Base-by-base conservation (phyloP, 2,888 invertebrate genomes). In the Horisme vitalbata region DNA sequence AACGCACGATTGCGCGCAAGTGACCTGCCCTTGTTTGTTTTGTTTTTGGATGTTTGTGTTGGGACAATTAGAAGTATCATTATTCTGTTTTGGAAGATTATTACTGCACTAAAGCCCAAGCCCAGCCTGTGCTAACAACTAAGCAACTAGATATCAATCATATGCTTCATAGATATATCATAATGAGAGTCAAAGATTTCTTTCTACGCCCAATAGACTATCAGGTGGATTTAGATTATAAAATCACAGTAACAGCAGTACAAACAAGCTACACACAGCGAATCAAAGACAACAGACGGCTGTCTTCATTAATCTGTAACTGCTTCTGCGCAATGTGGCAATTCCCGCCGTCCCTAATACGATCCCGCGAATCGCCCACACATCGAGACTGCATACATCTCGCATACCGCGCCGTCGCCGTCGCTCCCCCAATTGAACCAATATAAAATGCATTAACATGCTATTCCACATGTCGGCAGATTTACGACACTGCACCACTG, bases 391-490 rank as follows among this genome's bases (percentile, higher is more conserved):
- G 23, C 41, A 41, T 32, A 14, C 28, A 13, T 24, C 43, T 41
- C 65, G 84, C 88, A 87, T 85, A 82, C 88, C 85, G 73, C 85
- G 87, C 78, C 87, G 85, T 79, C 85, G 87, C 78, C 87, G 85
- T 79, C 87, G 79, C 77, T 73, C 66, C 74, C 70, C 65, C 87
- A 89, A 89, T 89, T 89, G 84, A 83, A 83, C 85, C 87, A 89
- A 89, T 89, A 87, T 89, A 89, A 89, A 89, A 89, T 88, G 86
- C 89, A 89, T 89, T 89, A 88, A 80, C 82, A 74, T 77, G 47
- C 45, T 68, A 79, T 67, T 72, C 71, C 80, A 75, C 71, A 75
- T 81, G 82, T 69, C 80, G 79, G 71, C 80, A 81, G 83, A 86
- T 87, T 86, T 81, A 75, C 68, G 30, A 30, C 36, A 36, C 27